Conservation (phyloP, 2,888 invertebrate species). For the Bombylius discolor region DNA sequence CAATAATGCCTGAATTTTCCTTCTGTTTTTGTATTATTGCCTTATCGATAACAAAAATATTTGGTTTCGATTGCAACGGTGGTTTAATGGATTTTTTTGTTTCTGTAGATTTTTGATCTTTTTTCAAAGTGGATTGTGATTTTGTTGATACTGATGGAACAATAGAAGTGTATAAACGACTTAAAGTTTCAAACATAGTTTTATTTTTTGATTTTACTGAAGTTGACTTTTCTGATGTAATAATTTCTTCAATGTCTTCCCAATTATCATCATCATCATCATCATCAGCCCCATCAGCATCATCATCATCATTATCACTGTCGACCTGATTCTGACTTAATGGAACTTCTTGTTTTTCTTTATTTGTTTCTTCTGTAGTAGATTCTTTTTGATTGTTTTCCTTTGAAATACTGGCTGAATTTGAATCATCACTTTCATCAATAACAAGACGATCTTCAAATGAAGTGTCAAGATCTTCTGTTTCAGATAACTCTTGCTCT, state of each 20-base stretch:
- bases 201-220: slow-evolving; percentile 8
- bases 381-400: not conserved
- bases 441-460: slow-evolving; percentile 5
- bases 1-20: too few species aligned
- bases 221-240: not conserved
- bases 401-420: not conserved
- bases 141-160: not conserved
- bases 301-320: not conserved
- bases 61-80: not conserved
- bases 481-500: not conserved
- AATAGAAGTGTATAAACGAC: slow-evolving; percentile 15
- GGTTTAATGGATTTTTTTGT: not conserved
- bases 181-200: slow-evolving; percentile 19
- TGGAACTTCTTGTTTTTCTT: not conserved
- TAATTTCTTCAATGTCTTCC: slow-evolving; percentile 26
- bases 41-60: not conserved
- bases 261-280: slow-evolving; percentile 24
- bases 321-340: not conserved
- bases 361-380: not conserved
- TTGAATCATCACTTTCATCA: slow-evolving; percentile 1
- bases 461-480: not conserved
- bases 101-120: not conserved
- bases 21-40: too few species aligned
- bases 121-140: not conserved
- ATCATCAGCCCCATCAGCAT: not conserved